Percentiles rank a stretch among this genome's conserved stretches.
Evolutionary conservation across 2,113 vertebrate genomes (phyloP).

Genomic region (Leptodactylus fuscus): DNA sequence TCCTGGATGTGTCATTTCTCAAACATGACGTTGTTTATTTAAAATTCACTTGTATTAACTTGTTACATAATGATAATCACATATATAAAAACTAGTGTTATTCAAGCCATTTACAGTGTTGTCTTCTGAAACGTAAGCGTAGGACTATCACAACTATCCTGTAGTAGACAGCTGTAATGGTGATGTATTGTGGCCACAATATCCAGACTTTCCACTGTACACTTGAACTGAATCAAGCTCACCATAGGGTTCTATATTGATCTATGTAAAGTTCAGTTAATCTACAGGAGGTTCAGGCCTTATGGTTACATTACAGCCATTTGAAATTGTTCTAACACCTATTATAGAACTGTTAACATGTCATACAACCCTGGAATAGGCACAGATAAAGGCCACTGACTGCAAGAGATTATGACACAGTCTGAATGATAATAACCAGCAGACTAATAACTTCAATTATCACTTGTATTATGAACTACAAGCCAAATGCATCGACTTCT

Average conservation of each 20-base stretch:
- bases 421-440: too few relatives aligned
- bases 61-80: neutral
- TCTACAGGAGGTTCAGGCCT: too few relatives aligned
- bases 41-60: conserved; percentile 5
- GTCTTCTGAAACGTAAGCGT: neutral
- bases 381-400: too few relatives aligned
- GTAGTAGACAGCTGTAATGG: neutral
- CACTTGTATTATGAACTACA: neutral
- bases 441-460: too few relatives aligned
- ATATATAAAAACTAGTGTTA: neutral
- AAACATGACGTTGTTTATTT: conserved; percentile 4
- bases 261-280: too few relatives aligned
- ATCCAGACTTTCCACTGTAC: too few relatives aligned
- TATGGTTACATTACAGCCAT: neutral
- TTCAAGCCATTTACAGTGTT: neutral
- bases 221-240: too few relatives aligned
- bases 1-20: neutral
- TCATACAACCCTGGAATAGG: too few relatives aligned
- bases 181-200: too few relatives aligned
- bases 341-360: neutral
- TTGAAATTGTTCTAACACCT: neutral
- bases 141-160: neutral
- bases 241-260: too few relatives aligned
- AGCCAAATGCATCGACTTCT: too few relatives aligned
- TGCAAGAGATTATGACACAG: too few relatives aligned